Conservation (phyloP, 1,140 invertebrate genomes). For the Spodoptera frugiperda region DNA sequence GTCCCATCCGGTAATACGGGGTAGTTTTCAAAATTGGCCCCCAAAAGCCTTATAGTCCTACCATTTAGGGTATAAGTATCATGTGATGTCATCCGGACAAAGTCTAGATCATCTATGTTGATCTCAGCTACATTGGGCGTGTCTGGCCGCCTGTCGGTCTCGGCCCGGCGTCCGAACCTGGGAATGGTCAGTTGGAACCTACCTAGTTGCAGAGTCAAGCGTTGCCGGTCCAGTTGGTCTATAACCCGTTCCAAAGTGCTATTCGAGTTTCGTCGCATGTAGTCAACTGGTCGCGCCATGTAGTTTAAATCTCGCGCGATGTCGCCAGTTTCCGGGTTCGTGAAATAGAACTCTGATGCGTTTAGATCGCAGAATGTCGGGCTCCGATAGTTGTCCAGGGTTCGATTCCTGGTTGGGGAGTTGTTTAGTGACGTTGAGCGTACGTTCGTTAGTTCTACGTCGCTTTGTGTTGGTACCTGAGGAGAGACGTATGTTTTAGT, state of each 20-base stretch:
- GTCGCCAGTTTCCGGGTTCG: constrained; percentile 54
- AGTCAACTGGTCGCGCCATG: constrained; percentile 63
- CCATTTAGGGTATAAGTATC: constrained; percentile 82
- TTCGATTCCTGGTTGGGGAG: constrained; percentile 58
- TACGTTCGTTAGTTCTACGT: constrained; percentile 75
- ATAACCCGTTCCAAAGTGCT: constrained; percentile 62
- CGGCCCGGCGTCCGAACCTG: constrained; percentile 59
- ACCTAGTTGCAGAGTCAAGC: constrained; percentile 73
- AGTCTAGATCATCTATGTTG: constrained; percentile 71
- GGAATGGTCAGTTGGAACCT: constrained; percentile 78
- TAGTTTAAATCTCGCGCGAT: constrained; percentile 66
- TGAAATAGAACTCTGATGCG: constrained; percentile 60
- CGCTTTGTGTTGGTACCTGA: constrained; percentile 74
- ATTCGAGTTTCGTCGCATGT: constrained; percentile 57
- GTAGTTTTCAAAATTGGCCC: constrained; percentile 76
- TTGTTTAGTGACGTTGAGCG: constrained; percentile 54
- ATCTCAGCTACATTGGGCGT: constrained; percentile 75
- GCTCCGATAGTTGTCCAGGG: constrained; percentile 60
- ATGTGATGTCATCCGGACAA: constrained; percentile 66
- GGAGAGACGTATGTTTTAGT: no score
- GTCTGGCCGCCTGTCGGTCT: constrained; percentile 64
- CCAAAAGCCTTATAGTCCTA: constrained; percentile 76
- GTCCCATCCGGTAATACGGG: constrained; percentile 72
- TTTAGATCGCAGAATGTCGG: constrained; percentile 64
- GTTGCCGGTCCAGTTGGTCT: constrained; percentile 61